phyloP scores from a whole-genome alignment of 2,888 invertebrate species.

The Orthonevra nobilis region DNA sequence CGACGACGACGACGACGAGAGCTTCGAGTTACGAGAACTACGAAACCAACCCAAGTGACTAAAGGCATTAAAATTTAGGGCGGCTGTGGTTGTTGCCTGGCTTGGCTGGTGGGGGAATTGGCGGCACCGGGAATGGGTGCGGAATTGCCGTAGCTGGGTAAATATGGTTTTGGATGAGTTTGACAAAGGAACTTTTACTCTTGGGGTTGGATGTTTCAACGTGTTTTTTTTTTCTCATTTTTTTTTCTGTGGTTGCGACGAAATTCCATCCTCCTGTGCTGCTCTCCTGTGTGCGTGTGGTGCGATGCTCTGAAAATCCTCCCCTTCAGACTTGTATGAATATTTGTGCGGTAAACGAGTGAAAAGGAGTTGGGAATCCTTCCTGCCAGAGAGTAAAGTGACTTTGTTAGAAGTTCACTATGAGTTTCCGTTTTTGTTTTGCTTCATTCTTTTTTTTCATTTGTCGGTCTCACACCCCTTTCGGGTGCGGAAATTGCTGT shows the following conservation, averaged over 20 bases:
- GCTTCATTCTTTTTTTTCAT: neutral
- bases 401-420: conserved; percentile 69
- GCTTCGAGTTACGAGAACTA: conserved; percentile 19
- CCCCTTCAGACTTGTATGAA: conserved; percentile 55
- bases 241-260: conserved; percentile 58
- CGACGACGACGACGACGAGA: conserved; percentile 18
- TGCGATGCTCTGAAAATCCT: no score
- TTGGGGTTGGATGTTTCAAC: no score
- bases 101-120: neutral
- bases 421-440: conserved; percentile 45
- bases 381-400: conserved; percentile 36
- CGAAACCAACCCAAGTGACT: conserved; percentile 51
- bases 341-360: conserved; percentile 59
- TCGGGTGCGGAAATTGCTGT: conserved; percentile 48
- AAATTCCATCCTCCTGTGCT: conserved; percentile 52
- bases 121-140: neutral
- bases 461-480: conserved; percentile 18
- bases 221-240: no score
- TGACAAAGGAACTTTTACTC: conserved; percentile 71
- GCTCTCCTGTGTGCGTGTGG: conserved; percentile 18
- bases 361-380: neutral
- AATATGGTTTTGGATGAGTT: conserved; percentile 70
- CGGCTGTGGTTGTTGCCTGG: conserved; percentile 36
- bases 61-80: conserved; percentile 62
- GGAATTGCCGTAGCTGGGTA: conserved; percentile 56